These are phyloP conservation scores for Zosterops japonicus DNA, from an alignment of 2,113 vertebrate genomes.

Conservation along the genomic window DNA sequence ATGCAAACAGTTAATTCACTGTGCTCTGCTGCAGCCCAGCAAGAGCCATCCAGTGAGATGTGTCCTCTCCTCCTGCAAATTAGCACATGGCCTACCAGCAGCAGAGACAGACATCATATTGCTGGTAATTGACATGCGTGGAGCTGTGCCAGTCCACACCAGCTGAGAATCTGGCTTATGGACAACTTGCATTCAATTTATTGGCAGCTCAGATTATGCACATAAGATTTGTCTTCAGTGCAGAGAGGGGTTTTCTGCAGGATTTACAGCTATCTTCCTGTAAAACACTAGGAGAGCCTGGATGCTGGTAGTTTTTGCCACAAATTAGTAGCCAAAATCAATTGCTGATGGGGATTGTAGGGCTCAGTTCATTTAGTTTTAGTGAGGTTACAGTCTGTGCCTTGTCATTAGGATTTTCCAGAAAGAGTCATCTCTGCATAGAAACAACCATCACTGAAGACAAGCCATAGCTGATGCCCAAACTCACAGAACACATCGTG, in stretches of 20 bases:
- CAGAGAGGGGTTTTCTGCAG: background rate
- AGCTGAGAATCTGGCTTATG: constrained; percentile 52
- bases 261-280: background rate
- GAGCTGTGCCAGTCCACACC: constrained; percentile 1
- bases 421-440: background rate
- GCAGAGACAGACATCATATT: constrained; percentile 33
- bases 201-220: background rate
- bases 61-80: background rate
- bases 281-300: background rate
- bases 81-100: background rate
- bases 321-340: background rate
- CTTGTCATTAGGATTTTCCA: background rate
- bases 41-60: background rate
- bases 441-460: background rate
- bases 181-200: constrained; percentile 22
- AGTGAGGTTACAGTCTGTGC: background rate
- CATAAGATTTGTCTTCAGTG: constrained; percentile 8
- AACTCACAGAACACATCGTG: background rate
- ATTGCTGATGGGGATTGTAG: background rate
- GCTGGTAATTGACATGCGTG: constrained; percentile 12
- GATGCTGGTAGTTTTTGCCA: background rate
- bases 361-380: background rate
- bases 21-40: background rate
- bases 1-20: background rate
- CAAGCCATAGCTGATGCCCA: background rate